Evolutionary conservation across 2,888 invertebrate species (phyloP), one percentile per base, ranked within the genome.

Genomic region (Anorthoa munda): DNA sequence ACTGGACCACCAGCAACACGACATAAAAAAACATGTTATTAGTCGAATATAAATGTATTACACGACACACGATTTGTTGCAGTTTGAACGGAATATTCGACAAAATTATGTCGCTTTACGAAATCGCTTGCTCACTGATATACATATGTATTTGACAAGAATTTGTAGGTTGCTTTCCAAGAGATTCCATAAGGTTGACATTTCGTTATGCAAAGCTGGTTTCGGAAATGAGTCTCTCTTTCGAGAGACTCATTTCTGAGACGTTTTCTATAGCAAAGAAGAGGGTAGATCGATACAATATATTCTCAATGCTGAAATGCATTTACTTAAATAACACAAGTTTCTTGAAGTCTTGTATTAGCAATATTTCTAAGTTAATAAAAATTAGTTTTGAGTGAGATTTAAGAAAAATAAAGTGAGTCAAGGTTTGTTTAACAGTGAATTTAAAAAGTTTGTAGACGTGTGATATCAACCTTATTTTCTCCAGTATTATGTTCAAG

Each of bases 101-200:
- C 18, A 46, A 18, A 70, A n/a, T 17, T 26, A 65, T 26, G 7
- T 18, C 4, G 21, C 4, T 4, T 0, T 39, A 48, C 39, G 15
- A 18, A 21, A 45, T 71, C 48, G 58, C n/a, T 21, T 21, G 50
- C 21, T 15, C 15, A 21, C 23, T 11, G 2, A 21, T 4, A 31
- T 46, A 21, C 2, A 31, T 46, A 0, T 5, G 7, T 31, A 18
- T 50, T 70, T n/a, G 39, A 21, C 18, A 15, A 50, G 13, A 45
- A 58, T 26, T 31, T 53, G 4, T 53, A 45, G 13, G 18, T 51
- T 15, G 18, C 18, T 45, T 73, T 31, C 48, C 46, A 21, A 31
- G 31, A 46, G 21, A 53, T 73, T 39, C 21, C 63, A 46, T 23
- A 61, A 72, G 11, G 15, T 31, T 61, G 53, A 31, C 12, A 23